Conservation (phyloP, 1,140 invertebrate species). For the Lordiphosa mommai region DNA sequence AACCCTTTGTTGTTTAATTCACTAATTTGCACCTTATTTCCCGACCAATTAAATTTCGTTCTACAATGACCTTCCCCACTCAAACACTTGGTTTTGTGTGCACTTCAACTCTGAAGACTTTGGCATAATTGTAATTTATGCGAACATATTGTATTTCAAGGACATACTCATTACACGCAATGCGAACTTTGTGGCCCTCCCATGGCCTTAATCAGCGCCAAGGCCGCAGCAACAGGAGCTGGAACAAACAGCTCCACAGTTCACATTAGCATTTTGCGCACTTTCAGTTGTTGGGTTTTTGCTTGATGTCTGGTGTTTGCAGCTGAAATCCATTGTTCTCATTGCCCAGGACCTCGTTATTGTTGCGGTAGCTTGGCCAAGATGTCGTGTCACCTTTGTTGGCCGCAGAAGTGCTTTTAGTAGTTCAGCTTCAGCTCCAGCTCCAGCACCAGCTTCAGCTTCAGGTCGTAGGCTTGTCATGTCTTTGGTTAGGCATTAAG, state of each 20-base stretch:
- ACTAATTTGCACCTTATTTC: too few species aligned
- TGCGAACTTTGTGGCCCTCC: conserved; percentile 26
- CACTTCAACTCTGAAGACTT: too few species aligned
- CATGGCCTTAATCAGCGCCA: conserved; percentile 22
- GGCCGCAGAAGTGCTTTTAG: conserved; percentile 70
- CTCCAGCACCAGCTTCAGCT: conserved; percentile 39
- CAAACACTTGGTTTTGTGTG: too few species aligned
- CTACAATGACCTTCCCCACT: too few species aligned
- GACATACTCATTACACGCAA: conserved; percentile 73
- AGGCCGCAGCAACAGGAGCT: conserved; percentile 3
- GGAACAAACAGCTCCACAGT: conserved; percentile 5
- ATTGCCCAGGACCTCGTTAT: conserved; percentile 36
- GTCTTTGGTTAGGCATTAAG: conserved; percentile 71
- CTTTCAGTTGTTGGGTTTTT: conserved; percentile 31
- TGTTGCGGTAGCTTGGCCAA: conserved; percentile 27
- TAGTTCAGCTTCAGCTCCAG: conserved; percentile 42
- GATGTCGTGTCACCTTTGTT: conserved; percentile 14
- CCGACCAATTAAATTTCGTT: too few species aligned
- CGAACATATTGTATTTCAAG: conserved; percentile 74
- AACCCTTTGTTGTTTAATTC: too few species aligned
- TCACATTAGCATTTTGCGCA: conserved; percentile 63
- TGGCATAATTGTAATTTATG: conserved; percentile 58
- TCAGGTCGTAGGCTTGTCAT: conserved; percentile 46
- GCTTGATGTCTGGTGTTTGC: conserved; percentile 39
- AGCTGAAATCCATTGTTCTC: conserved; percentile 43